Percentiles rank a stretch among this genome's conserved stretches.
phyloP scores from a whole-genome alignment of 2,113 vertebrate species.

The Siniperca chuatsi region DNA sequence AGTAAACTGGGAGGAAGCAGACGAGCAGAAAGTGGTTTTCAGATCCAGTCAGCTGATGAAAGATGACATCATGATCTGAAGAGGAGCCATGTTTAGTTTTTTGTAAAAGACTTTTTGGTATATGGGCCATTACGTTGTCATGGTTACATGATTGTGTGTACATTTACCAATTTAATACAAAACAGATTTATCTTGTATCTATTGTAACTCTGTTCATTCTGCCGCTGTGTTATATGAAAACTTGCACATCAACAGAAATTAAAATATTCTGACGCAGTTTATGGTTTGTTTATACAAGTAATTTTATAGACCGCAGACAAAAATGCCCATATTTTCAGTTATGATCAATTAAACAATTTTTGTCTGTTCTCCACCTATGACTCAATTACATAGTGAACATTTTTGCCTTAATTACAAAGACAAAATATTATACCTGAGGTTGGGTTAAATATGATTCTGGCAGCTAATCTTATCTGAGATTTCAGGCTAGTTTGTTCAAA shows the following conservation, averaged over 20 bases:
- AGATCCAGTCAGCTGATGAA: not conserved
- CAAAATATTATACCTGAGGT: not conserved
- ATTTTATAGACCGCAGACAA: not conserved
- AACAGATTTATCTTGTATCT: not conserved
- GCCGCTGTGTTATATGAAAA: not conserved
- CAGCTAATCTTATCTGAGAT: too few relatives aligned
- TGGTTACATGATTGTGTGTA: not conserved
- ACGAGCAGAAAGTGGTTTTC: not conserved
- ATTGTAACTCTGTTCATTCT: not conserved
- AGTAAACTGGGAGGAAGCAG: conserved; percentile 87
- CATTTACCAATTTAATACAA: not conserved
- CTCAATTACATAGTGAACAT: not conserved
- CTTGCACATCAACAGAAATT: not conserved
- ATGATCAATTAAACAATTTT: not conserved
- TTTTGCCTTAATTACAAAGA: not conserved
- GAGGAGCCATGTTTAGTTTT: not conserved
- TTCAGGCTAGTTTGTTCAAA: too few relatives aligned
- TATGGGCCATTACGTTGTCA: not conserved
- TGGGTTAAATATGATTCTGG: too few relatives aligned
- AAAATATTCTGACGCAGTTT: not conserved
- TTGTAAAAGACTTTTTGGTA: conserved; percentile 14
- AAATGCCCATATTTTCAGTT: not conserved
- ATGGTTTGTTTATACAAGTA: not conserved
- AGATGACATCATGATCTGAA: not conserved
- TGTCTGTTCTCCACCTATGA: not conserved